A percentile compares a stretch with the other conserved stretches of the same genome.
Evolutionary conservation across 2,797 vertebrate species (phyloP).

Genomic region (Gephyroberyx darwinii): DNA sequence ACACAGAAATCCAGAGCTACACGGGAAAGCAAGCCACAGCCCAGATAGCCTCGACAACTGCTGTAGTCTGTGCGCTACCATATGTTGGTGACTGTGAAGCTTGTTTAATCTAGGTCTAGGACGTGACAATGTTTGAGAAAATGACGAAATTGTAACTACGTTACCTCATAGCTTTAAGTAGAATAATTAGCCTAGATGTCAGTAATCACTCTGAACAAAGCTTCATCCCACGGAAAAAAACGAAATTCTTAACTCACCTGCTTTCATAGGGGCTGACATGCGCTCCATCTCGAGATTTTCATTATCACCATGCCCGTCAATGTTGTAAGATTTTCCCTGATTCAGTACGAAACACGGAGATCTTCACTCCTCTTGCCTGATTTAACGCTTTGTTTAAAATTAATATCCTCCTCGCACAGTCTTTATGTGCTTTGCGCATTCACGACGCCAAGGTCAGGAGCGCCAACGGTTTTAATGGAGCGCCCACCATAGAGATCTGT

Average conservation of each 20-base stretch:
- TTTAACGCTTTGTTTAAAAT: conserved; percentile 52
- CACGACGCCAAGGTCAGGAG: conserved; percentile 87
- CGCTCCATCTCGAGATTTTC: conserved; percentile 71
- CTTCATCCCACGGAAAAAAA: conserved; percentile 31
- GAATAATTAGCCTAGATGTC: conserved; percentile 5
- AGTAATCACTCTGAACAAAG: conserved; percentile 52
- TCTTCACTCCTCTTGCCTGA: conserved; percentile 74
- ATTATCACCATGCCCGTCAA: conserved; percentile 62
- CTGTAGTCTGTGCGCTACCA: conserved; percentile 63
- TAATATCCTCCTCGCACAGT: conserved; percentile 69
- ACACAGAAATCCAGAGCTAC: conserved; percentile 59
- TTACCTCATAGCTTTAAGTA: not conserved
- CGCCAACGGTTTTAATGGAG: conserved; percentile 82
- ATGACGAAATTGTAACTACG: conserved; percentile 17
- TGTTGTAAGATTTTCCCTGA: conserved; percentile 46
- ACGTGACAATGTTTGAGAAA: conserved; percentile 48
- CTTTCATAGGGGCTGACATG: conserved; percentile 65
- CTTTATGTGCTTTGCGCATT: conserved; percentile 81
- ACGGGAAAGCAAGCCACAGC: conserved; percentile 73
- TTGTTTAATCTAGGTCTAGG: conserved; percentile 71
- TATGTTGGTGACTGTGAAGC: conserved; percentile 58
- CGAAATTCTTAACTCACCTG: conserved; percentile 76
- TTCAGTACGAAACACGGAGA: conserved; percentile 60
- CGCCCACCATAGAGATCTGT: conserved; percentile 77
- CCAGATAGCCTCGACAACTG: conserved; percentile 74